These are phyloP conservation scores for Rhea americana DNA, from an alignment of 2,113 vertebrate genomes.

Conservation along the genomic window DNA sequence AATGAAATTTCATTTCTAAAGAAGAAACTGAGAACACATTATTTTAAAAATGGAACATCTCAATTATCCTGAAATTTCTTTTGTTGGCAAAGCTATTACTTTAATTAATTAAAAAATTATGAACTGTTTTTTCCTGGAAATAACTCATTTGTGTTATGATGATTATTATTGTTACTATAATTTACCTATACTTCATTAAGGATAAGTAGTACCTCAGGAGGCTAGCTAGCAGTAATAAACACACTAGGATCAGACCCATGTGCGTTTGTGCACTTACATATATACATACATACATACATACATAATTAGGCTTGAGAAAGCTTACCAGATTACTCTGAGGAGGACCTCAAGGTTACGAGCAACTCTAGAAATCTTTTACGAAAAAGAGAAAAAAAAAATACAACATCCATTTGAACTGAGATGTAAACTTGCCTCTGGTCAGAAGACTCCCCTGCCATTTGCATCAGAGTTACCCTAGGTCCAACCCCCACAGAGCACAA, in stretches of 20 bases:
- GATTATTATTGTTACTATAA: not conserved
- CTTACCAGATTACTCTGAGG: not conserved
- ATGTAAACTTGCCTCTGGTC: not conserved
- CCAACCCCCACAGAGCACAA: not conserved
- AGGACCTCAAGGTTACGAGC: not conserved
- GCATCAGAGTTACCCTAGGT: rapidly evolving
- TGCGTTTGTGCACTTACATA: not conserved
- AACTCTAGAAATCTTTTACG: not conserved
- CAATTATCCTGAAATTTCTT: not conserved
- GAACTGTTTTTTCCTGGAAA: not conserved
- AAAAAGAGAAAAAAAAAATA: not conserved
- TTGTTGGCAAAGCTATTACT: not conserved
- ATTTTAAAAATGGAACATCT: not conserved
- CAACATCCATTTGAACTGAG: not conserved
- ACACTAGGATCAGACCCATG: not conserved
- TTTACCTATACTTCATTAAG: not conserved
- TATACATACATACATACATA: too few relatives aligned
- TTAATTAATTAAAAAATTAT: not conserved
- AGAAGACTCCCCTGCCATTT: not conserved
- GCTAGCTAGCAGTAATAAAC: not conserved
- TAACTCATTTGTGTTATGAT: rapidly evolving
- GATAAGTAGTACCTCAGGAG: not conserved
- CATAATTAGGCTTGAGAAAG: not conserved
- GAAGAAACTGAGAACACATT: not conserved
- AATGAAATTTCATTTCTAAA: not conserved